Evolutionary conservation across 1,140 invertebrate species (phyloP).

Genomic region (Apis mellifera): Amel_HAv3.1 CM009939.2:11726001-11726500

Average conservation of each 20-base stretch:
- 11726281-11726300: neutral
- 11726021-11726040: too few relatives aligned
- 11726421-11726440: constrained; percentile 3
- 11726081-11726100: too few relatives aligned
- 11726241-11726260: neutral
- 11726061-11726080: too few relatives aligned
- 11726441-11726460: constrained; percentile 26
- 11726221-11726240: too few relatives aligned
- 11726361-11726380: neutral
- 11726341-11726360: constrained; percentile 14
- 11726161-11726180: neutral
- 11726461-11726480: constrained; percentile 27
- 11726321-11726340: neutral
- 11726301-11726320: neutral
- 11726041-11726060: too few relatives aligned
- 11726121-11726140: neutral
- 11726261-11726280: neutral
- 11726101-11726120: neutral
- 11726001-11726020: too few relatives aligned
- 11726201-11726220: constrained; percentile 3
- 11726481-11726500: neutral
- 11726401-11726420: constrained; percentile 24
- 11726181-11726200: neutral
- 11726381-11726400: constrained; percentile 6
- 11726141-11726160: neutral